These are phyloP conservation scores for Coelopa pilipes DNA, from an alignment of 2,888 invertebrate species.

Conservation along the genomic window DNA sequence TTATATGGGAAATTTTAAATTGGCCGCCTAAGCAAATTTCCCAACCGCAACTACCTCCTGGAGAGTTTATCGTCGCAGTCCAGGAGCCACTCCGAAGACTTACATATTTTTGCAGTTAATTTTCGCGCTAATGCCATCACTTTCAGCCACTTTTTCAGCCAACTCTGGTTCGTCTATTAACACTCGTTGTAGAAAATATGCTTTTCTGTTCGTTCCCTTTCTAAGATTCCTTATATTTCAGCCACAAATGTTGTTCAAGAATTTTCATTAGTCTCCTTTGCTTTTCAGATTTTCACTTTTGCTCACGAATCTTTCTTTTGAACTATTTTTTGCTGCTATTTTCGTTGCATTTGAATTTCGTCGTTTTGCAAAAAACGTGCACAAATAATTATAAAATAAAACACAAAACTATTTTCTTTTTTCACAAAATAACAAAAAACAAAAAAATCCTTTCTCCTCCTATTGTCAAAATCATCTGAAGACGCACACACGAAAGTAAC, in stretches of 20 bases:
- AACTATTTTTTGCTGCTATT: constrained; percentile 32
- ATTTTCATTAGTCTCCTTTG: constrained; percentile 24
- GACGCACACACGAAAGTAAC: constrained; percentile 27
- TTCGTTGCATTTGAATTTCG: constrained; percentile 37
- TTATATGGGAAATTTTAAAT: constrained; percentile 17
- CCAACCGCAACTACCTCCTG: constrained; percentile 5
- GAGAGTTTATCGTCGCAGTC: constrained; percentile 29
- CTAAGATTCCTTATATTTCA: neutral
- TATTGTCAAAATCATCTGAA: constrained; percentile 55
- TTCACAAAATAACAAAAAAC: constrained; percentile 47
- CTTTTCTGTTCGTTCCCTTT: neutral
- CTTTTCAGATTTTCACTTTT: constrained; percentile 25
- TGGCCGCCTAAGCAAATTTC: constrained; percentile 15
- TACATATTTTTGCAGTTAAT: constrained; percentile 66
- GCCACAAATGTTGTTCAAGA: constrained; percentile 16
- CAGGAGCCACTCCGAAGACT: constrained; percentile 48
- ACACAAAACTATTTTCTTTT: constrained; percentile 47
- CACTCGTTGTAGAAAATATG: constrained; percentile 8
- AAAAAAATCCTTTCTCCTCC: constrained; percentile 43
- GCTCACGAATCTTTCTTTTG: constrained; percentile 31
- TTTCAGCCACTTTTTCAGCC: constrained; percentile 45
- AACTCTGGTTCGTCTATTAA: constrained; percentile 12
- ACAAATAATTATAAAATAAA: constrained; percentile 50
- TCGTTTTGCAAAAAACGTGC: constrained; percentile 29
- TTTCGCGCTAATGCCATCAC: constrained; percentile 67